A percentile compares a stretch with the other conserved stretches of the same genome.
These are phyloP conservation scores for Paramisgurnus dabryanus DNA, from an alignment of 2,113 vertebrate genomes.

Conservation along the genomic window DNA sequence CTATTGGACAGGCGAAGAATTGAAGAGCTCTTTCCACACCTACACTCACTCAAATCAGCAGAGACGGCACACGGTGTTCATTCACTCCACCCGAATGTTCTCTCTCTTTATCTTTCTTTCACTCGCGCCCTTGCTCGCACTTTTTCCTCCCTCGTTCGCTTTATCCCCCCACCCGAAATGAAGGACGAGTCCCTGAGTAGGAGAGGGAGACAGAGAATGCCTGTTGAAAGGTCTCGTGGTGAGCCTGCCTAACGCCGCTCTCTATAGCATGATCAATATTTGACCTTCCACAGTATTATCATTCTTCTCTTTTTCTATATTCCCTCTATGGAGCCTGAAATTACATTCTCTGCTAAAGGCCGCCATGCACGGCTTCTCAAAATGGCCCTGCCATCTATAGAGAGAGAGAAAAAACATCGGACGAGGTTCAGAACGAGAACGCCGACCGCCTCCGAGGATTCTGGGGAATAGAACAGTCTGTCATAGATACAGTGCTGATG, in stretches of 20 bases:
- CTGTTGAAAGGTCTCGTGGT: slow-evolving; percentile 44
- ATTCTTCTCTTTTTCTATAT: slow-evolving; percentile 58
- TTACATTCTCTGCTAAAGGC: slow-evolving; percentile 69
- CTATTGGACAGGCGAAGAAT: slow-evolving; percentile 50
- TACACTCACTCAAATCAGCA: slow-evolving; percentile 42
- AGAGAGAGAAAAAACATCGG: slow-evolving; percentile 39
- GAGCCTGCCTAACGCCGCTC: slow-evolving; percentile 45
- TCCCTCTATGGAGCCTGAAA: slow-evolving; percentile 68
- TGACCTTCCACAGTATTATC: slow-evolving; percentile 60
- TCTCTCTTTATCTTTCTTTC: slow-evolving; percentile 22
- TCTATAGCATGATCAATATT: slow-evolving; percentile 68
- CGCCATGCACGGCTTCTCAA: slow-evolving; percentile 62
- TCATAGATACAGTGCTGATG: slow-evolving; percentile 9
- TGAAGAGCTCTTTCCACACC: slow-evolving; percentile 43
- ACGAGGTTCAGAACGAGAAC: slow-evolving; percentile 34
- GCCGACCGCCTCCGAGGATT: slow-evolving; percentile 30
- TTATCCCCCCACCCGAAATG: background rate
- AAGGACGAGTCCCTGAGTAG: slow-evolving; percentile 38
- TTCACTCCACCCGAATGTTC: slow-evolving; percentile 20
- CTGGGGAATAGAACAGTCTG: slow-evolving; percentile 29
- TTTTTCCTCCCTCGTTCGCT: slow-evolving; percentile 3
- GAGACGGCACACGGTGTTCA: slow-evolving; percentile 11
- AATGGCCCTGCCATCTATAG: slow-evolving; percentile 61
- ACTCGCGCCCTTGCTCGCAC: slow-evolving; percentile 28
- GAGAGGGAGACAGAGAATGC: slow-evolving; percentile 17